phyloP scores from a whole-genome alignment of 2,797 vertebrate species.

The Lophura swinhoii region DNA sequence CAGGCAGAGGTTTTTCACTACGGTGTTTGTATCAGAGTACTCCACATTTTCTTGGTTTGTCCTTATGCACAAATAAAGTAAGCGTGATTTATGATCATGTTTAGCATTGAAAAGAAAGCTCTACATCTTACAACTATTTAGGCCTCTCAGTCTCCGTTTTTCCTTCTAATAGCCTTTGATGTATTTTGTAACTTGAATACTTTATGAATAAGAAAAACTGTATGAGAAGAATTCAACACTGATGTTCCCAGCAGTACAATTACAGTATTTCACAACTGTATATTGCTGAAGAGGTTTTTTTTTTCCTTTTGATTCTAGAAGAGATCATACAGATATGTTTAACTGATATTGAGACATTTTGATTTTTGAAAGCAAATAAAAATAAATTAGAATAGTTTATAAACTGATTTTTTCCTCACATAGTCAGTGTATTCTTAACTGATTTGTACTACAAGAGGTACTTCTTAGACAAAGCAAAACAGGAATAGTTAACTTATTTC shows the following conservation, averaged over 20 bases:
- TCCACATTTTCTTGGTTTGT: neutral
- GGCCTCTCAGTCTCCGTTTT: neutral
- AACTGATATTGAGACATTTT: neutral
- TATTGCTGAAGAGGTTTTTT: constrained; percentile 6
- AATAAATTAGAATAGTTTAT: neutral
- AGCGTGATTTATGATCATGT: neutral
- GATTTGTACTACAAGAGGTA: neutral
- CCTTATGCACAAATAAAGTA: neutral
- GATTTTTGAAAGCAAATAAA: neutral
- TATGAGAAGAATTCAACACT: constrained; percentile 56
- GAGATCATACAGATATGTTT: constrained; percentile 16
- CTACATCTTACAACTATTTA: neutral
- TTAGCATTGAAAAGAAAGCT: neutral
- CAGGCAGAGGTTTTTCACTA: neutral
- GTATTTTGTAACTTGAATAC: constrained; percentile 8
- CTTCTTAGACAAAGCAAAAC: neutral
- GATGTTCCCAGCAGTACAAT: constrained; percentile 6
- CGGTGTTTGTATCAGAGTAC: neutral
- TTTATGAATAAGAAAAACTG: constrained; percentile 48
- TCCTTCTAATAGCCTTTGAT: neutral
- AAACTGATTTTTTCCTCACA: neutral
- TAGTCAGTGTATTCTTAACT: neutral
- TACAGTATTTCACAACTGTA: constrained; percentile 33
- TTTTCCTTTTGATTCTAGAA: constrained; percentile 12
- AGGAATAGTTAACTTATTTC: neutral